Conservation (phyloP, 2,113 vertebrate genomes). For the Hippolais icterina region DNA sequence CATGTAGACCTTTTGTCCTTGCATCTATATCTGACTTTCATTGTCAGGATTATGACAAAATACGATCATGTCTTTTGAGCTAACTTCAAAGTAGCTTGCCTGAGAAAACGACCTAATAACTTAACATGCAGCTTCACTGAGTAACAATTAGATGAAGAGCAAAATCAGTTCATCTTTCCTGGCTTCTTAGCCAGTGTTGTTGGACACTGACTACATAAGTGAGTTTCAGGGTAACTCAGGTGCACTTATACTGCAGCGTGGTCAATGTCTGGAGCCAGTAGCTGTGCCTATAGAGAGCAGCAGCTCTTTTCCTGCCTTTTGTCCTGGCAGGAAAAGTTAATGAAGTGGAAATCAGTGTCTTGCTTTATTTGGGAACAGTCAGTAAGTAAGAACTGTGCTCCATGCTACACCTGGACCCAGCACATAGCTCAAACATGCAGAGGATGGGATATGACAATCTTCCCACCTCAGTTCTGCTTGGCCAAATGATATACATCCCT, state of each 20-base stretch:
- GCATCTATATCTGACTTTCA: background rate
- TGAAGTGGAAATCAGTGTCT: background rate
- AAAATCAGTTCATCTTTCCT: background rate
- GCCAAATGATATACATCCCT: background rate
- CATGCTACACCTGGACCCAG: accelerated
- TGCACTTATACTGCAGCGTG: background rate
- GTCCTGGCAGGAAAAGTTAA: background rate
- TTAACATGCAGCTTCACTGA: background rate
- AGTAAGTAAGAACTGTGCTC: background rate
- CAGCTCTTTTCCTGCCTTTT: background rate
- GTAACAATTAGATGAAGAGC: background rate
- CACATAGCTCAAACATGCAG: background rate
- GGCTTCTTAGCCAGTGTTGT: background rate
- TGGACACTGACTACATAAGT: background rate
- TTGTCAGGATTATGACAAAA: background rate
- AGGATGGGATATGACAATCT: background rate
- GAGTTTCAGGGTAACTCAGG: background rate
- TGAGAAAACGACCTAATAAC: background rate
- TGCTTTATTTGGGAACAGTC: background rate
- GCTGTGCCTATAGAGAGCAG: background rate
- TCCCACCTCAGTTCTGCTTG: background rate
- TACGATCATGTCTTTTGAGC: background rate
- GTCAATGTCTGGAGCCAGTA: background rate
- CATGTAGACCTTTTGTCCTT: background rate
- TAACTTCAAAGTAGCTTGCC: background rate